These are phyloP conservation scores for Malacosoma neustria DNA, from an alignment of 2,888 invertebrate genomes.

Conservation along the genomic window DNA sequence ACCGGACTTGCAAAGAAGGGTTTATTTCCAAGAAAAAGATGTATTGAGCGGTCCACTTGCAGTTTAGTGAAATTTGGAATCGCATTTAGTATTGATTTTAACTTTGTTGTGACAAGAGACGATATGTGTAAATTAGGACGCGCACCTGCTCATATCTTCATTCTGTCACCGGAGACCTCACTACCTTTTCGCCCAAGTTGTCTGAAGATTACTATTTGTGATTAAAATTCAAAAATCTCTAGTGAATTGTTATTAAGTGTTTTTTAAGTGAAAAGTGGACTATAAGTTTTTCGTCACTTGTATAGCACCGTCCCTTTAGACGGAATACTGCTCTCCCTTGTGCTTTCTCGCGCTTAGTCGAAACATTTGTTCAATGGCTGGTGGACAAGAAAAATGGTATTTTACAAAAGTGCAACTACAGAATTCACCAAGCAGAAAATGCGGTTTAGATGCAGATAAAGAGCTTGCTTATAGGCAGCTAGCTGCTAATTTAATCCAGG, in stretches of 20 bases:
- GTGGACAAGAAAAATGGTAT: conserved; percentile 91
- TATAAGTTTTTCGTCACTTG: conserved; percentile 55
- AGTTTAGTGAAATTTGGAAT: conserved; percentile 58
- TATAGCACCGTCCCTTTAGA: conserved; percentile 66
- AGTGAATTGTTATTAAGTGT: conserved; percentile 31
- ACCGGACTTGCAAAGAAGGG: no score
- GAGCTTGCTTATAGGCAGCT: conserved; percentile 97
- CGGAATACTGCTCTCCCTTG: no score
- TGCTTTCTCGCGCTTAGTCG: conserved; percentile 67
- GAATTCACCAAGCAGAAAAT: conserved; percentile 92
- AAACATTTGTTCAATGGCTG: conserved; percentile 82
- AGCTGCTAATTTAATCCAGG: conserved; percentile 98
- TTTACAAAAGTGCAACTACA: conserved; percentile 94
- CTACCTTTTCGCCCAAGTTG: conserved; percentile 67
- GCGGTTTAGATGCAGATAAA: conserved; percentile 94
- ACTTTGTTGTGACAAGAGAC: no score
- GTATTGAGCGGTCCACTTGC: no score
- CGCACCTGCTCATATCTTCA: conserved; percentile 69
- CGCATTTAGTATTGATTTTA: conserved; percentile 69
- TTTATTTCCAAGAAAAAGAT: no score
- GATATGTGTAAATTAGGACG: no score
- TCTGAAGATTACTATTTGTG: conserved; percentile 53
- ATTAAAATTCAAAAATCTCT: conserved; percentile 26
- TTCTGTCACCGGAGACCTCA: conserved; percentile 67
- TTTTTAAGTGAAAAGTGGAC: conserved; percentile 39